phyloP scores from a whole-genome alignment of 2,888 invertebrate species.

The Ferrisia virgata region DNA sequence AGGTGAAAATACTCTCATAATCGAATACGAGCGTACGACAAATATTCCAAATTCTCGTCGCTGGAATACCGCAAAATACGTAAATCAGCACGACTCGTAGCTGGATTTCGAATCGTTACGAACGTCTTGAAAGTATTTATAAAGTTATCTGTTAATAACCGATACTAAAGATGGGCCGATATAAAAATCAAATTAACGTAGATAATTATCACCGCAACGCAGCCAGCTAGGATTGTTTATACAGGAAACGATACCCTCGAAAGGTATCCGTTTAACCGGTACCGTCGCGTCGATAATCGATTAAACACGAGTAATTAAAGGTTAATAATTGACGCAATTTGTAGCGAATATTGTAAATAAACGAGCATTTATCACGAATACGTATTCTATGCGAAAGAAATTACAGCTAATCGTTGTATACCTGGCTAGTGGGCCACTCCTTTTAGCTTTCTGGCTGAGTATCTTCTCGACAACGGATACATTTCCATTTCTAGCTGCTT shows the following conservation, averaged over 20 bases:
- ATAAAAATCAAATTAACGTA: neutral
- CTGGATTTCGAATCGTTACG: no score
- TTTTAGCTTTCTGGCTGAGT: slow-evolving; percentile 80
- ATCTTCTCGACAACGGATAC: slow-evolving; percentile 85
- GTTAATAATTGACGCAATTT: neutral
- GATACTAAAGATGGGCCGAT: neutral
- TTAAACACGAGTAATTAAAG: neutral
- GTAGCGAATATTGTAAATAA: neutral
- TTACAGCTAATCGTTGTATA: slow-evolving; percentile 53
- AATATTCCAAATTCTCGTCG: no score
- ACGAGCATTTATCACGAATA: neutral
- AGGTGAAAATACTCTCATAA: no score
- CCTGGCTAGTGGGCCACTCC: slow-evolving; percentile 92
- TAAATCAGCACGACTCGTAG: no score
- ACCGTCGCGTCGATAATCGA: neutral
- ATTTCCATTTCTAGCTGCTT: slow-evolving; percentile 91
- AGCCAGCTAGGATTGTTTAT: neutral
- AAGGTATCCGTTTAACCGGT: neutral
- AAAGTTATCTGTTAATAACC: no score
- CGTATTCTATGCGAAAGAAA: neutral
- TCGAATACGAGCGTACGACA: no score
- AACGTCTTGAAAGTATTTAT: no score
- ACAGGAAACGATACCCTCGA: neutral
- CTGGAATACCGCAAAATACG: no score
- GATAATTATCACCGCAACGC: neutral